These are phyloP conservation scores for Gonatopus flavifemur DNA, from an alignment of 1,140 invertebrate species.

Conservation along the genomic window DNA sequence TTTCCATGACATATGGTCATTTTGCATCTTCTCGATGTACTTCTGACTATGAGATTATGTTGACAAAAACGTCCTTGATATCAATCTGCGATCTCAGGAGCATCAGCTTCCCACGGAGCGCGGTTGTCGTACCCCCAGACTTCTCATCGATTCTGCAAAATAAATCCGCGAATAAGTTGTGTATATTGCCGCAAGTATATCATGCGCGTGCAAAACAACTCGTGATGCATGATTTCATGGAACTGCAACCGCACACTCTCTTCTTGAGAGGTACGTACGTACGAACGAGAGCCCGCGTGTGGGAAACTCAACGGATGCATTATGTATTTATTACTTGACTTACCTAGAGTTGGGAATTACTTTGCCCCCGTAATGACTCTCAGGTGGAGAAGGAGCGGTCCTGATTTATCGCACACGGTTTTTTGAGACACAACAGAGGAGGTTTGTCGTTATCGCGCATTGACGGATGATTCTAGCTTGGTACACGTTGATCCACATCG, in stretches of 20 bases:
- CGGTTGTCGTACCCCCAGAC: too few relatives aligned
- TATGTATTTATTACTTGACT: constrained; percentile 57
- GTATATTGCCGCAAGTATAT: constrained; percentile 21
- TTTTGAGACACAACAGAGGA: constrained; percentile 28
- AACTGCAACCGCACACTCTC: constrained; percentile 24
- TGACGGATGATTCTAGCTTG: too few relatives aligned
- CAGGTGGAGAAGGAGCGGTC: constrained; percentile 28
- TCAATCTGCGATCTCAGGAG: too few relatives aligned
- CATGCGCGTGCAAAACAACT: constrained; percentile 30
- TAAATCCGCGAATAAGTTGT: constrained; percentile 42
- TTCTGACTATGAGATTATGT: too few relatives aligned
- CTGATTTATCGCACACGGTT: constrained; percentile 41
- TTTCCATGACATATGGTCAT: too few relatives aligned
- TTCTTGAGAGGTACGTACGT: neutral
- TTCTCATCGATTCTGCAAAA: constrained; percentile 42
- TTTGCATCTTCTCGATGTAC: too few relatives aligned
- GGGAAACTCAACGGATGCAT: constrained; percentile 53
- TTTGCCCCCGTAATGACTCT: constrained; percentile 51
- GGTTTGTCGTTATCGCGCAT: constrained; percentile 35
- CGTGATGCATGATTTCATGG: constrained; percentile 55
- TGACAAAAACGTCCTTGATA: too few relatives aligned
- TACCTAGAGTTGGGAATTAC: constrained; percentile 55
- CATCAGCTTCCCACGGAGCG: constrained; percentile 12
- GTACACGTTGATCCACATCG: too few relatives aligned
- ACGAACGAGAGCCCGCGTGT: constrained; percentile 29